Evolutionary conservation across 2,113 vertebrate genomes (phyloP), one percentile per base, ranked within the genome.

Genomic region (Athene noctua): DNA sequence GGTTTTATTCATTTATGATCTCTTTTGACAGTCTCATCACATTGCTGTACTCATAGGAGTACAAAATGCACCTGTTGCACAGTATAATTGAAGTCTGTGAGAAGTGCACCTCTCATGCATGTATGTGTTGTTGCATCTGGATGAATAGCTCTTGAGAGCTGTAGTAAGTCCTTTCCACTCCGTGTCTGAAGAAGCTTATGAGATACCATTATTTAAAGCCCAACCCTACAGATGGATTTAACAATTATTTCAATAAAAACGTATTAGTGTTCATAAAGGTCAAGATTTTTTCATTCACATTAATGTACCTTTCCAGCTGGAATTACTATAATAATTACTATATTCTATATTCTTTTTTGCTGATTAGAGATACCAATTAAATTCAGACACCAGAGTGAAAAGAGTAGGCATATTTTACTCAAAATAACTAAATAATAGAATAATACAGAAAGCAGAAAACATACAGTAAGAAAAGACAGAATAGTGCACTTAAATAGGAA

Each of bases 61-160:
- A 70, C 14, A 52, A 78, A 52, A 32, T 6, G 9, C 5, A 40
- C 21, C 5, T 40, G 17, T 52, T 80, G 23, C 32, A 75, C 8
- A 17, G 7, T 23, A 4, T 19, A 65, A 58, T 1, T 4, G 47
- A 74, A 58, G 15, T 14, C 27, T 46, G 13, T 83, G 19, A 81
- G 47, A 81, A 81, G 13, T 9, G 22, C 15, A 70, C 8, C 11
- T 74, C n/a, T 80, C 25, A 22, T 40, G 18, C 40, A 18, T 15
- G 3, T 7, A 17, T 12, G 10, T 16, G 15, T 10, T 59, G 3
- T 5, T 73, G 11, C 2, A 4, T 42, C 21, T 46, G 19, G 10
- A 25, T 49, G 6, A 77, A n/a, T n/a, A 47, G 2, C 18, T 71
- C 15, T 85, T 25, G 32, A 88, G 25, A 85, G 21, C 47, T 55